phyloP scores from a whole-genome alignment of 1,140 invertebrate genomes.

The Pemphigus obesinymphae region DNA sequence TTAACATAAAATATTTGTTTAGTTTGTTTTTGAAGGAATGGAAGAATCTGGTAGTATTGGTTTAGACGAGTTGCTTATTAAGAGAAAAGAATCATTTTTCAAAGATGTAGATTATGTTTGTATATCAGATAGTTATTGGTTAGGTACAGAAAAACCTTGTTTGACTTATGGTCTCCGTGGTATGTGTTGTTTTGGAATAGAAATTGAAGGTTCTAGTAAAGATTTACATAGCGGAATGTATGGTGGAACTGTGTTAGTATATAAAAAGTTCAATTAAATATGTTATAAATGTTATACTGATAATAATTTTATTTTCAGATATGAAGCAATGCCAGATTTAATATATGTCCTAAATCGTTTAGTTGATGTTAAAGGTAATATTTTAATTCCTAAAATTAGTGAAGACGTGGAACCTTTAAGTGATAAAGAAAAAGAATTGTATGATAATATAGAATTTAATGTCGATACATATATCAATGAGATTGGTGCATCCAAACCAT shows the following conservation, averaged over 20 bases:
- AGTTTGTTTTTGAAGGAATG: conserved; percentile 98
- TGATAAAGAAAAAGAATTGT: conserved; percentile 70
- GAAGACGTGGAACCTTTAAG: conserved; percentile 73
- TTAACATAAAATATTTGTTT: conserved; percentile 36
- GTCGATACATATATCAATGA: conserved; percentile 69
- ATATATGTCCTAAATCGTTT: conserved; percentile 78
- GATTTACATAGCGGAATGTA: conserved; percentile 95
- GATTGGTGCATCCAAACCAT: conserved; percentile 65
- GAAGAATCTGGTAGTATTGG: conserved; percentile 96
- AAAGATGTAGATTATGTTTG: conserved; percentile 87
- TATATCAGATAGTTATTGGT: conserved; percentile 99
- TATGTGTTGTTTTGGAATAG: conserved; percentile 85
- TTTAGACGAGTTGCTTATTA: conserved; percentile 77
- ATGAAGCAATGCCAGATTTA: conserved; percentile 85
- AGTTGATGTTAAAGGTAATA: conserved; percentile 77
- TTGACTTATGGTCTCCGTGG: conserved; percentile 95
- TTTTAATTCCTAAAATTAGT: conserved; percentile 73
- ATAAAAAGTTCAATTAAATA: neutral
- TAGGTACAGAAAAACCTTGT: conserved; percentile 93
- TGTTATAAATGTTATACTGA: neutral
- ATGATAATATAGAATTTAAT: conserved; percentile 87
- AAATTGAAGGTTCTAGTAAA: conserved; percentile 82
- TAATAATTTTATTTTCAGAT: conserved; percentile 50
- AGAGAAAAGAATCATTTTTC: conserved; percentile 74
- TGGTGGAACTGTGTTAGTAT: conserved; percentile 78